A percentile compares a stretch with the other conserved stretches of the same genome.
These are phyloP conservation scores for Euclidia mi DNA, from an alignment of 2,888 invertebrate genomes.

Conservation along the genomic window DNA sequence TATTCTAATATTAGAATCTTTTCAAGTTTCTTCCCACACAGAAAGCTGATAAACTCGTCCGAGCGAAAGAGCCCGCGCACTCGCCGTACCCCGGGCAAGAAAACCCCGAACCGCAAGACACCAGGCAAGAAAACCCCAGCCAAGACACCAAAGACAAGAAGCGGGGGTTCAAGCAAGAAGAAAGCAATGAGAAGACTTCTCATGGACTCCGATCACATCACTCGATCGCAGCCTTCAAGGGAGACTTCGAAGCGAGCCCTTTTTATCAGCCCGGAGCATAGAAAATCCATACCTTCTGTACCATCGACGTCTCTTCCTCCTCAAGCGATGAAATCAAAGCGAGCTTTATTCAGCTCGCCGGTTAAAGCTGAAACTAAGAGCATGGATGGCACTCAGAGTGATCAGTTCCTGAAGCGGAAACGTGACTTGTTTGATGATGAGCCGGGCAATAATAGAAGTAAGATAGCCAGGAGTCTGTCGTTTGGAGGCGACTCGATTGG, in stretches of 20 bases:
- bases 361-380: slow-evolving; percentile 80
- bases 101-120: slow-evolving; percentile 79
- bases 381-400: slow-evolving; percentile 73
- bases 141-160: slow-evolving; percentile 88
- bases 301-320: slow-evolving; percentile 81
- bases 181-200: slow-evolving; percentile 84
- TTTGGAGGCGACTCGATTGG: slow-evolving; percentile 85
- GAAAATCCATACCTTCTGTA: slow-evolving; percentile 65
- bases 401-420: slow-evolving; percentile 84
- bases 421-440: slow-evolving; percentile 81
- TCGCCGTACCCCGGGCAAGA: slow-evolving; percentile 86
- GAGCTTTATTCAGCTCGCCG: slow-evolving; percentile 92
- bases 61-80: slow-evolving; percentile 85
- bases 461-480: slow-evolving; percentile 90
- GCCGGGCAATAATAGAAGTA: slow-evolving; percentile 75
- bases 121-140: slow-evolving; percentile 90
- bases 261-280: slow-evolving; percentile 93
- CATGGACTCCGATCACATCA: slow-evolving; percentile 78
- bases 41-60: slow-evolving; percentile 81
- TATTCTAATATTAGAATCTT: slow-evolving; percentile 62
- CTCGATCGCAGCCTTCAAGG: slow-evolving; percentile 80
- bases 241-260: slow-evolving; percentile 92
- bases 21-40: slow-evolving; percentile 87
- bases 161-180: slow-evolving; percentile 91
- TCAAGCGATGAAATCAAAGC: slow-evolving; percentile 90